Base-by-base conservation (phyloP, 2,888 invertebrate species). In the Pasiphila rectangulata region DNA sequence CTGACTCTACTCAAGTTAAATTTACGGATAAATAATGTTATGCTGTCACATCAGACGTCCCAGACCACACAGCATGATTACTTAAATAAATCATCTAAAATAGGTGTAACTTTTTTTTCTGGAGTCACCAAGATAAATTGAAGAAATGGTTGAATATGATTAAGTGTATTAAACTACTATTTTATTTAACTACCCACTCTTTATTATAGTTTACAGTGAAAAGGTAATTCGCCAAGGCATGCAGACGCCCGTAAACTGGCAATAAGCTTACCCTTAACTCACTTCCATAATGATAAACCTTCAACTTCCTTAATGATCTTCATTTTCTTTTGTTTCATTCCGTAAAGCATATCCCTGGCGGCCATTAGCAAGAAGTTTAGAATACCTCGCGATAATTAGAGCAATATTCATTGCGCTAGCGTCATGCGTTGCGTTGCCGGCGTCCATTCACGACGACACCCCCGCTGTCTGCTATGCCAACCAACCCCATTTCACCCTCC, bases 401-500 rank as follows among this genome's bases (percentile, higher is more conserved):
- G 63, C 61, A 63, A 60, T 59, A 59, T 45, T 54, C 48, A 34
- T 54, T 50, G 48, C 46, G 41, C 42, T 42, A 57, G 42, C 56
- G 50, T 47, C 57, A 53, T 54, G 56, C 57, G 57, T 67, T 64
- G 63, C 63, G 63, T 67, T 56, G 64, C 56, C 58, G 62, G 49
- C 67, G 66, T 69, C 72, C 74, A 73, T 73, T 72, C 73, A 72
- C 37, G 48, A 36, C 37, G 48, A 49, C 62, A 53, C 67, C 69
- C 67, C 66, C 68, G 60, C 61, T 36, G 50, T 48, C 57, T 62
- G 37, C 48, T n/a, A n/a, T n/a, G n/a, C n/a, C n/a, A n/a, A n/a
- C n/a, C 50, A 53, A 70, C 78, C 80, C 80, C 68, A 69, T 64
- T 69, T 63, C 72, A 72, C 68, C 65, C 66, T 61, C 62, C 68